phyloP scores from a whole-genome alignment of 30 jellyfish, hydroid and myxozoan genomes.

The Turritopsis rubra region DNA sequence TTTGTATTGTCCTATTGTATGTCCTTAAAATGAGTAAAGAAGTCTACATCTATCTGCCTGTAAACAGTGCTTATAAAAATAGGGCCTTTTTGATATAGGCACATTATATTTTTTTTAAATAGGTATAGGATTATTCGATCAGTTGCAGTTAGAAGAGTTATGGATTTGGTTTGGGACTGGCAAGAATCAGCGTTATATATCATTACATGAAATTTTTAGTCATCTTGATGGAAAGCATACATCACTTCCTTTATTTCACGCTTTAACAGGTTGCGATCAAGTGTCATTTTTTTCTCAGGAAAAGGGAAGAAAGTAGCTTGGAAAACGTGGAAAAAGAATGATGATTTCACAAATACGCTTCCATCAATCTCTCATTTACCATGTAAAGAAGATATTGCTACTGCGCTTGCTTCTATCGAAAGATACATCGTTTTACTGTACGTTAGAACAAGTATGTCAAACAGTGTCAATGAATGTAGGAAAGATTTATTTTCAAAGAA shows the following conservation, averaged over 20 bases:
- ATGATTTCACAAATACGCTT: background rate
- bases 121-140: background rate
- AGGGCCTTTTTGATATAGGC: background rate
- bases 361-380: background rate
- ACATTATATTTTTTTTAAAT: background rate
- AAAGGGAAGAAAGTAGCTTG: too few relatives aligned
- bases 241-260: too few relatives aligned
- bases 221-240: too few relatives aligned
- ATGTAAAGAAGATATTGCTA: too few relatives aligned
- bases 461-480: background rate
- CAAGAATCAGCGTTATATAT: too few relatives aligned
- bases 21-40: background rate
- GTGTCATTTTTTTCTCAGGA: too few relatives aligned
- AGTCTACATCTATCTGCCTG: background rate
- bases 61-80: background rate
- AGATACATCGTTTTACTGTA: background rate
- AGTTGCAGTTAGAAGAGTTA: background rate
- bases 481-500: background rate
- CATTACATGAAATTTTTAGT: too few relatives aligned
- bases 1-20: background rate
- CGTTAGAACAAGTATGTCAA: too few relatives aligned
- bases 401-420: too few relatives aligned
- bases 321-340: too few relatives aligned
- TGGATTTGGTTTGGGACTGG: background rate
- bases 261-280: too few relatives aligned